These are phyloP conservation scores for Actinia tenebrosa DNA, from an alignment of 64 coral and sea anemone genomes.

Conservation along the genomic window DNA sequence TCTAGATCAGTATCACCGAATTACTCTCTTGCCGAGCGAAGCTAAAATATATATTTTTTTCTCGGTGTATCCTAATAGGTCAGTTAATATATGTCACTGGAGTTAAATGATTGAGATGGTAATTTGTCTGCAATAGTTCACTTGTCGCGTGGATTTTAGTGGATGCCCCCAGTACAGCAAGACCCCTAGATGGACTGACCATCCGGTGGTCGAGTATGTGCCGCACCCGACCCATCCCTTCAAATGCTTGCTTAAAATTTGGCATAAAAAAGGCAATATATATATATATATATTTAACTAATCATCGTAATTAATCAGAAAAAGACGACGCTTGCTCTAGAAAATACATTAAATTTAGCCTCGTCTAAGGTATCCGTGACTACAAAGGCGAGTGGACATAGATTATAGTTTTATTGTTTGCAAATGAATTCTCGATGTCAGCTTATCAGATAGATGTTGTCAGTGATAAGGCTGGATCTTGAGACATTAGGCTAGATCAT, in stretches of 20 bases:
- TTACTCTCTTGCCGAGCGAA: too few relatives aligned
- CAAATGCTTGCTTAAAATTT: background rate
- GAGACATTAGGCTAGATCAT: background rate
- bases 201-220: background rate
- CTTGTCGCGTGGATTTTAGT: background rate
- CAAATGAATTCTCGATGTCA: background rate
- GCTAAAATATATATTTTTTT: too few relatives aligned
- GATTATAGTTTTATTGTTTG: background rate
- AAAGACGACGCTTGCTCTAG: too few relatives aligned
- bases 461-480: constrained; percentile 4
- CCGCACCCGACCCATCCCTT: background rate
- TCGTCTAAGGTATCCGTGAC: background rate
- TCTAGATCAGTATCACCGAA: too few relatives aligned
- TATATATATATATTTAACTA: too few relatives aligned
- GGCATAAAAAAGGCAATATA: too few relatives aligned
- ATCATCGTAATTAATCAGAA: too few relatives aligned
- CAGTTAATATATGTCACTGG: too few relatives aligned
- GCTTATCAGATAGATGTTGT: constrained; percentile 8
- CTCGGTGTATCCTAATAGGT: too few relatives aligned
- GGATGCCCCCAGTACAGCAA: background rate
- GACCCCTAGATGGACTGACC: background rate
- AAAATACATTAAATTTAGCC: background rate
- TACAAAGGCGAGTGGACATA: background rate
- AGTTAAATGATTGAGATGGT: constrained; percentile 1
- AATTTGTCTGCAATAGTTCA: background rate